These are phyloP conservation scores for Callyntrura guangdongensis DNA, from an alignment of 2,888 invertebrate genomes.

Conservation along the genomic window DNA sequence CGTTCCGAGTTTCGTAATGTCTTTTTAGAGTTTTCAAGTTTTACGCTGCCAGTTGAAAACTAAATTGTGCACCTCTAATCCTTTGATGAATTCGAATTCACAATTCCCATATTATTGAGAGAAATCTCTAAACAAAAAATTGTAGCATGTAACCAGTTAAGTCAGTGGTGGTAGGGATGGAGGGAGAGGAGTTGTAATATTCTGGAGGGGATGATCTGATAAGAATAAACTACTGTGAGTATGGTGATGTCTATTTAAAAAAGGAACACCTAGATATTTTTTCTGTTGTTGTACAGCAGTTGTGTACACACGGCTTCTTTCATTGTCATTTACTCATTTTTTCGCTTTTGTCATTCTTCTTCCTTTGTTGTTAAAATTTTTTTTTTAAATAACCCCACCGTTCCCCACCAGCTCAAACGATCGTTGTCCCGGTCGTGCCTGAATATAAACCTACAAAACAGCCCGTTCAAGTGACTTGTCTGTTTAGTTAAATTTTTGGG, in stretches of 20 bases:
- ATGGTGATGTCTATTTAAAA: background rate
- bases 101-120: too few relatives aligned
- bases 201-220: constrained; percentile 10
- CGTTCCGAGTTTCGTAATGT: too few relatives aligned
- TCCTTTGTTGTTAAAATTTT: constrained; percentile 64
- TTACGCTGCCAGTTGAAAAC: too few relatives aligned
- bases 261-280: background rate
- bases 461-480: constrained; percentile 42
- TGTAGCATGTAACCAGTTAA: too few relatives aligned
- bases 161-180: background rate
- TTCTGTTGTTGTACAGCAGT: constrained; percentile 14
- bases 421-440: too few relatives aligned
- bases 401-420: background rate
- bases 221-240: background rate
- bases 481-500: constrained; percentile 55
- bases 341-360: constrained; percentile 40
- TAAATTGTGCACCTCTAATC: too few relatives aligned
- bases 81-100: too few relatives aligned
- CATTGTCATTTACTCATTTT: constrained; percentile 24
- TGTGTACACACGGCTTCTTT: constrained; percentile 38
- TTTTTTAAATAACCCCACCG: constrained; percentile 29
- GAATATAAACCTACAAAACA: constrained; percentile 16
- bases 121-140: too few relatives aligned
- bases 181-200: background rate
- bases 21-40: too few relatives aligned